Conservation (phyloP, 2,888 invertebrate genomes). For the Agriopis aurantiaria region DNA sequence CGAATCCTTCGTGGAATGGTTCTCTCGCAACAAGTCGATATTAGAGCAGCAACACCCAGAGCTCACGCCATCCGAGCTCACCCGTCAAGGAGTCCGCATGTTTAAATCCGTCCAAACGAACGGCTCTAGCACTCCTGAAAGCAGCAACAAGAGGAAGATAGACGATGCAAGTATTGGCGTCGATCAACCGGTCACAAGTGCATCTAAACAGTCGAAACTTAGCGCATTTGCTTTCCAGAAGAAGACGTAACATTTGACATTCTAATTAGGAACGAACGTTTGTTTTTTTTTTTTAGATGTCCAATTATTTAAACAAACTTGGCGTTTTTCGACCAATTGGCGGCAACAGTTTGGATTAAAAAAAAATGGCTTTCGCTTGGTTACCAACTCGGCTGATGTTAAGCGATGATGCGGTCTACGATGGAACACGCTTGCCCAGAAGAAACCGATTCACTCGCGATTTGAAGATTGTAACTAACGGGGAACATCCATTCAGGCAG, state of each 20-base stretch:
- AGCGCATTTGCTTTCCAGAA: conserved; percentile 80
- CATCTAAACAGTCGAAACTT: conserved; percentile 80
- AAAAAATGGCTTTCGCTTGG: too few species aligned
- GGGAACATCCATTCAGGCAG: too few species aligned
- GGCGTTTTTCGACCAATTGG: too few species aligned
- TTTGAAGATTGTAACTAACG: too few species aligned
- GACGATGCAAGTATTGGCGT: conserved; percentile 59
- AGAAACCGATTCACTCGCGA: too few species aligned
- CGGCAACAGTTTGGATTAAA: too few species aligned
- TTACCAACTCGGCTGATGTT: too few species aligned
- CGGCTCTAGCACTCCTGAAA: conserved; percentile 48
- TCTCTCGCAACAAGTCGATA: conserved; percentile 82
- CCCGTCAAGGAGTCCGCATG: conserved; percentile 82
- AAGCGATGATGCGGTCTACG: too few species aligned
- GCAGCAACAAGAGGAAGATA: conserved; percentile 71
- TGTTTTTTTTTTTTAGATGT: too few species aligned
- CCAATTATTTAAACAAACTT: too few species aligned
- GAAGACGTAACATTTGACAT: not conserved
- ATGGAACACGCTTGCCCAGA: too few species aligned
- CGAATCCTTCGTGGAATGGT: conserved; percentile 88
- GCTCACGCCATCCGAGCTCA: conserved; percentile 82
- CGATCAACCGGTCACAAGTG: conserved; percentile 59
- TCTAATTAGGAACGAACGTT: not conserved
- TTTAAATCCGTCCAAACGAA: conserved; percentile 77
- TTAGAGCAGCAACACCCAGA: conserved; percentile 87